phyloP scores from a whole-genome alignment of 2,888 invertebrate genomes.

The Oligia strigilis region DNA sequence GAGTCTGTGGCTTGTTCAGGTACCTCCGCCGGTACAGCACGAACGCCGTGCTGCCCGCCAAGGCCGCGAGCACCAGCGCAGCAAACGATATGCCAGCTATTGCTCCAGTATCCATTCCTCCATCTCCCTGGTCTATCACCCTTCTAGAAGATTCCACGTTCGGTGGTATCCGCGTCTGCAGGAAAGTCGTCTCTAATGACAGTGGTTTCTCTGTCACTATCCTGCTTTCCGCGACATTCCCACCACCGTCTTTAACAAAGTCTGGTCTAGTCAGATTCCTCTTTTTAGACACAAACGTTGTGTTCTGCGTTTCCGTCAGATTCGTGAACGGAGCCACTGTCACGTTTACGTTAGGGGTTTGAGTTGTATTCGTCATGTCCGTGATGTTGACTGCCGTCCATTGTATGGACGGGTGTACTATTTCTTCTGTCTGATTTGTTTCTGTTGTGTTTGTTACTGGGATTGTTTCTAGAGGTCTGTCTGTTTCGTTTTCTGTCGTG shows the following conservation, averaged over 20 bases:
- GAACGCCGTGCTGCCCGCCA: constrained; percentile 92
- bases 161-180: constrained; percentile 85
- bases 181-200: constrained; percentile 84
- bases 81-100: constrained; percentile 93
- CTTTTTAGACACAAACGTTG: constrained; percentile 78
- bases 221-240: constrained; percentile 80
- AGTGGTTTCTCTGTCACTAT: constrained; percentile 87
- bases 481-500: constrained; percentile 72
- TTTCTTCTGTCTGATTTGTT: constrained; percentile 68
- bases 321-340: constrained; percentile 72
- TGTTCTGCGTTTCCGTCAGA: constrained; percentile 78
- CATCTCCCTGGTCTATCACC: constrained; percentile 79
- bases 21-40: constrained; percentile 93
- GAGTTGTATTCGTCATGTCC: constrained; percentile 52
- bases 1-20: constrained; percentile 95
- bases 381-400: constrained; percentile 79
- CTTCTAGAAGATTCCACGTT: constrained; percentile 85
- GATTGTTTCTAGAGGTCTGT: constrained; percentile 52
- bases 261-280: constrained; percentile 83
- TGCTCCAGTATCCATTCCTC: constrained; percentile 90
- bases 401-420: constrained; percentile 73
- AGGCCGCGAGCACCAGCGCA: constrained; percentile 91
- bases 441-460: constrained; percentile 63
- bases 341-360: constrained; percentile 62
- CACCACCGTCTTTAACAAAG: constrained; percentile 80